These are phyloP conservation scores for Tetropium fuscum DNA, from an alignment of 2,888 invertebrate species.

Conservation along the genomic window DNA sequence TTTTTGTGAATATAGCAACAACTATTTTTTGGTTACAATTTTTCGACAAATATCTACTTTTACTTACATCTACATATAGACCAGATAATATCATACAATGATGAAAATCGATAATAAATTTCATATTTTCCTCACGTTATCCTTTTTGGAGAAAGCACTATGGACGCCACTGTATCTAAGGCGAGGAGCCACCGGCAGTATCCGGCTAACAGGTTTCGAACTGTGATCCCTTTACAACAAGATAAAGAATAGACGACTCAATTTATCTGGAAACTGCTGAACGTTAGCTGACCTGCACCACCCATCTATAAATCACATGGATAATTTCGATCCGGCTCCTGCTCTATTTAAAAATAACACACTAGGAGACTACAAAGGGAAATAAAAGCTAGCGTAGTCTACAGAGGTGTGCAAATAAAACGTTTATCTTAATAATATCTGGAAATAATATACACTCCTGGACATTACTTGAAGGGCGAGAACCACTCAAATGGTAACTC, in stretches of 20 bases:
- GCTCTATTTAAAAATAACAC: conserved; percentile 28
- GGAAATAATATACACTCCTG: conserved; percentile 32
- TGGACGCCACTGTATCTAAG: conserved; percentile 1
- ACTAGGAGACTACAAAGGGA: conserved; percentile 25
- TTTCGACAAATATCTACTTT: too few relatives aligned
- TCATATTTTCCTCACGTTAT: too few relatives aligned
- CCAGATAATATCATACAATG: too few relatives aligned
- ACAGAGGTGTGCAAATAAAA: conserved; percentile 41
- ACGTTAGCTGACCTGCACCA: conserved; percentile 30
- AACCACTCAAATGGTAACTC: conserved; percentile 19
- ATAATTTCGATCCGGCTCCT: conserved; percentile 25
- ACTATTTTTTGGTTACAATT: too few relatives aligned
- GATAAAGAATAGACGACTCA: conserved; percentile 38
- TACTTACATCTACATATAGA: too few relatives aligned
- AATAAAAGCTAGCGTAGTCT: conserved; percentile 34
- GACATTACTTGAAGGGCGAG: conserved; percentile 34
- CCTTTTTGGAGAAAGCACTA: too few relatives aligned
- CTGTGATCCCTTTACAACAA: conserved; percentile 15
- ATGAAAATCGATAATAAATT: too few relatives aligned
- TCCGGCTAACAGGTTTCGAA: conserved; percentile 5
- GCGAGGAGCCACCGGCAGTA: not conserved
- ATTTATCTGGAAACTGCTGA: conserved; percentile 37
- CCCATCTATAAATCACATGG: conserved; percentile 33
- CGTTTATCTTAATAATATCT: conserved; percentile 43
- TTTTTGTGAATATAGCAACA: too few relatives aligned